Evolutionary conservation across 1,140 invertebrate species (phyloP).

Genomic region (Aphaenogaster ashmeadi): DNA sequence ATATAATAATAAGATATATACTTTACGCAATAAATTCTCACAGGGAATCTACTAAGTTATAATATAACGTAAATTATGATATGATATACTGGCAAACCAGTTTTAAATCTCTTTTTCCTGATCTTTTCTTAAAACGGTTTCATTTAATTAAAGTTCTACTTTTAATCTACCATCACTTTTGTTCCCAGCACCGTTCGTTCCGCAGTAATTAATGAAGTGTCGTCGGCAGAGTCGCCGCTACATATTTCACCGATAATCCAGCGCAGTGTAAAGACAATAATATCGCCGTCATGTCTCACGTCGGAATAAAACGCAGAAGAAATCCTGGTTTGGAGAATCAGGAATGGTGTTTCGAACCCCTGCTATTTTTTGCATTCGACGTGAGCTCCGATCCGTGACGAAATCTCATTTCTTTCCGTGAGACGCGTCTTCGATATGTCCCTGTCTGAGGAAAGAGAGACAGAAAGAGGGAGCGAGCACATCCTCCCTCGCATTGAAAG

Average conservation of each 20-base stretch:
- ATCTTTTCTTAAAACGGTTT: conserved; percentile 22
- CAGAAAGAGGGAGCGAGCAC: neutral
- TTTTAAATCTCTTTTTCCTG: conserved; percentile 47
- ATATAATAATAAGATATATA: neutral
- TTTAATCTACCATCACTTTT: conserved; percentile 62
- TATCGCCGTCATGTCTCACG: conserved; percentile 38
- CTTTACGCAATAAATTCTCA: conserved; percentile 24
- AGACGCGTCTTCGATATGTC: conserved; percentile 52
- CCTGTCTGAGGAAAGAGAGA: neutral
- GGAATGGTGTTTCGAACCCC: neutral
- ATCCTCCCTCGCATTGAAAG: conserved; percentile 59
- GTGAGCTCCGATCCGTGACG: conserved; percentile 45
- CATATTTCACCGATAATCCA: conserved; percentile 54
- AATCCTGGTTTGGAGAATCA: neutral
- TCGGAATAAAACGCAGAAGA: conserved; percentile 27
- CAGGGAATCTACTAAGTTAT: neutral
- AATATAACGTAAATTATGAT: conserved; percentile 26
- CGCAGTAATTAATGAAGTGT: conserved; percentile 49
- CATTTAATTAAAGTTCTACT: conserved; percentile 63
- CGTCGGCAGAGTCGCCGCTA: conserved; percentile 42
- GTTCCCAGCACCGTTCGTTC: neutral
- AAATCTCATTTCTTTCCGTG: conserved; percentile 62
- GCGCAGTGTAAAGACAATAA: conserved; percentile 30
- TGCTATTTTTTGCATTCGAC: conserved; percentile 56
- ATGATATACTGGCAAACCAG: neutral